Evolutionary conservation across 2,113 vertebrate species (phyloP), one percentile per base, ranked within the genome.

Genomic region (Dipodomys ordii): DNA sequence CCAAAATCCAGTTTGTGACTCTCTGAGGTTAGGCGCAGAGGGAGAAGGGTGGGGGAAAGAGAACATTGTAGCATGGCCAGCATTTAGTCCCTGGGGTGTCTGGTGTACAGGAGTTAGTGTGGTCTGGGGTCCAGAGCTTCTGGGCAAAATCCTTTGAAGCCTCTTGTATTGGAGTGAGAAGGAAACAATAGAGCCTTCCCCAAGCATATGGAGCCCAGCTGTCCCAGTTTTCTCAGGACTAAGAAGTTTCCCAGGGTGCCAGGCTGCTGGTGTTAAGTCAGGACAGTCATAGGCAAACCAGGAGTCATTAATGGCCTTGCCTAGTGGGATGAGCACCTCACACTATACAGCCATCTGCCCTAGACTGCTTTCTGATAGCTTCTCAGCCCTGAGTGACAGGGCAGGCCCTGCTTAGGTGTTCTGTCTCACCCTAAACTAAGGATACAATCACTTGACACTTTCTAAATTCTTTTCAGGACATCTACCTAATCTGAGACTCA

Each of bases 251-350:
- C 20, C 28, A 11, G 76, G 10, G 35, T 35, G 1, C 23, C 62
- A 32, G 57, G 13, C 16, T 83, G 76, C 74, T 57, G 44, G 60
- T 57, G 53, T 57, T 57, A 57, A 57, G 53, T 57, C 53, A 57
- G 53, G 22, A 35, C 18, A 79, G 82, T 9, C 32, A 27, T 57
- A 53, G 20, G 44, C 25, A 71, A 88, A 89, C 72, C 64, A 83
- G 57, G 32, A 96, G 62, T 35, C 53, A 13, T 6, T 12, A 30
- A 20, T 86, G 30, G 25, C 60, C 71, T 83, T n/a, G 71, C 19
- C 19, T 28, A 68, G 4, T 1, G 5, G 4, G 1, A 3, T 49
- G 0, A 28, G 35, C 22, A n/a, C 6, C 13, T 49, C 60, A 16
- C 18, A 15, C 44, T 60, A 25, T 25, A 60, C 62, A 57, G 53